phyloP scores from a whole-genome alignment of 2,888 invertebrate species.

The Himalopsyche anomala region DNA sequence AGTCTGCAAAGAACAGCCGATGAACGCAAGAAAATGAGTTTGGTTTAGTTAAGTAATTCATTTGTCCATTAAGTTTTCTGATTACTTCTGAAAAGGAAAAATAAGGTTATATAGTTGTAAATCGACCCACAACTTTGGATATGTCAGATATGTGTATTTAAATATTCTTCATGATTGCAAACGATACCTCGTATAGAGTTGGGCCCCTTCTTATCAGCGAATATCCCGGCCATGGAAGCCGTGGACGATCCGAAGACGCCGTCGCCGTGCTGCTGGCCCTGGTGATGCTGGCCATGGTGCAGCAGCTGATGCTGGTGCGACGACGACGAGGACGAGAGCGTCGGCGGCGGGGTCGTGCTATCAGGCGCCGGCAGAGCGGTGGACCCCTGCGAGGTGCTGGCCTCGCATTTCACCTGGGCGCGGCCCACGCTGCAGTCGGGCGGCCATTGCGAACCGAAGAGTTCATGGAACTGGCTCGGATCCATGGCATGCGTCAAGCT shows the following conservation, averaged over 20 bases:
- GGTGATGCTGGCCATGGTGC: conserved; percentile 43
- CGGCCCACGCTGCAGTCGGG: conserved; percentile 67
- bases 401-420: conserved; percentile 44
- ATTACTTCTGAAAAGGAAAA: too few relatives aligned
- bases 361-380: conserved; percentile 73
- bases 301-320: background rate
- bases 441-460: conserved; percentile 77
- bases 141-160: too few relatives aligned
- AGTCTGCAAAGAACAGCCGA: too few relatives aligned
- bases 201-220: conserved; percentile 79
- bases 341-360: conserved; percentile 79
- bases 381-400: conserved; percentile 35
- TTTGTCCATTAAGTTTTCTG: too few relatives aligned
- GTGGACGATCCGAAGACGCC: conserved; percentile 73
- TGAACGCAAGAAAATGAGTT: too few relatives aligned
- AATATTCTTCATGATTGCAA: too few relatives aligned
- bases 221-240: conserved; percentile 70
- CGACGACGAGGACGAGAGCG: conserved; percentile 7
- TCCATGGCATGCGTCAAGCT: conserved; percentile 69
- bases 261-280: conserved; percentile 70
- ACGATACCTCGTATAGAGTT: conserved; percentile 82
- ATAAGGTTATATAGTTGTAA: too few relatives aligned
- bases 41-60: too few relatives aligned
- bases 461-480: conserved; percentile 75
- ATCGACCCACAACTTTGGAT: too few relatives aligned